Evolutionary conservation across 2,888 invertebrate genomes (phyloP).

Genomic region (Pristionchus maxplancki): DNA sequence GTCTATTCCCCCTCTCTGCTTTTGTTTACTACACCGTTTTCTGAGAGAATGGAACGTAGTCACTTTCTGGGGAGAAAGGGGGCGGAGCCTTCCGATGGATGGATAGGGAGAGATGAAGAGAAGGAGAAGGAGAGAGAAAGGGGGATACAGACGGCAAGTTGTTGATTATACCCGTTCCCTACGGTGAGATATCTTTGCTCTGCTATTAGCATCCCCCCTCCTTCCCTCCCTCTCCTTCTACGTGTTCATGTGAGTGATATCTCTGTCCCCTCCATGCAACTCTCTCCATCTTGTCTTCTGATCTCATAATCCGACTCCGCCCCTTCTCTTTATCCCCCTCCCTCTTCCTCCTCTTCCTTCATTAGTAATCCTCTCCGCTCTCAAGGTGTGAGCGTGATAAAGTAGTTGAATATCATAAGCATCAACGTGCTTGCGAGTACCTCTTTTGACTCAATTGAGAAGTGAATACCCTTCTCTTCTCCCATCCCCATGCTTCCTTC

Average conservation of each 20-base stretch:
- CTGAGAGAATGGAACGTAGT: conserved; percentile 14
- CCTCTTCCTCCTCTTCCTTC: background rate
- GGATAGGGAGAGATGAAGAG: background rate
- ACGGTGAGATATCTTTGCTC: background rate
- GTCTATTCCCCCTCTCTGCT: background rate
- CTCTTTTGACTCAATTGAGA: background rate
- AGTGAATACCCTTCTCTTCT: background rate
- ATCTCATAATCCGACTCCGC: background rate
- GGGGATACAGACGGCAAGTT: background rate
- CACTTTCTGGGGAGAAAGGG: conserved; percentile 2
- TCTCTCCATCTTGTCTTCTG: background rate
- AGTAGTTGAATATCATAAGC: background rate
- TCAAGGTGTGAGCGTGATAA: background rate
- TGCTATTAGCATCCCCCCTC: background rate
- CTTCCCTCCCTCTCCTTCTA: background rate
- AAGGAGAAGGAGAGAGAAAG: background rate
- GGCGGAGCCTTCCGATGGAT: background rate
- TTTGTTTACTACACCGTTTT: conserved; percentile 32
- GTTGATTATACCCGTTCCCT: conserved; percentile 8
- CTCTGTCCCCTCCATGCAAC: background rate
- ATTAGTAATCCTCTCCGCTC: background rate
- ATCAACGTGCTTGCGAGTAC: background rate
- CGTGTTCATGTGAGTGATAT: background rate
- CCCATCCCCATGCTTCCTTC: background rate
- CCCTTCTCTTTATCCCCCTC: background rate